Percentiles rank a stretch among this genome's conserved stretches.
These are phyloP conservation scores for Mesorhabditis sp. DNA, from an alignment of 2,888 invertebrate species.

Conservation along the genomic window DNA sequence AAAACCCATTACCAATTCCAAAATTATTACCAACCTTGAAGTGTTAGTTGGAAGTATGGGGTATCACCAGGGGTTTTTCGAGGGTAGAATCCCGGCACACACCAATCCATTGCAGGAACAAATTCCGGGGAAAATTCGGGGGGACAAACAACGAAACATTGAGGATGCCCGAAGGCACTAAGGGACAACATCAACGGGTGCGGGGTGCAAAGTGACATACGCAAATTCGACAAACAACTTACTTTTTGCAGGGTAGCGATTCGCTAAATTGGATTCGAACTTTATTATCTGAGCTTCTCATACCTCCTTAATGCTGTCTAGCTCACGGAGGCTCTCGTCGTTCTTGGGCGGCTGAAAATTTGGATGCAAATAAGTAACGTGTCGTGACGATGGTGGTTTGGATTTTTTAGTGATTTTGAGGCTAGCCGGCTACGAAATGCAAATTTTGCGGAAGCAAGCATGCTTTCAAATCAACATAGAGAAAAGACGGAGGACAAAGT, in stretches of 20 bases:
- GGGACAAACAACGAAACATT: slow-evolving; percentile 6
- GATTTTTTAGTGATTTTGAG: too few species aligned
- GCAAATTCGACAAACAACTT: slow-evolving; percentile 26
- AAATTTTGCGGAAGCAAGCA: too few species aligned
- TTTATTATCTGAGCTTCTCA: background rate
- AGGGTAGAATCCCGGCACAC: slow-evolving; percentile 6
- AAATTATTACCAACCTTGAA: slow-evolving; percentile 1
- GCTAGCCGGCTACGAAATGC: too few species aligned
- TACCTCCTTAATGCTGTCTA: slow-evolving; percentile 50
- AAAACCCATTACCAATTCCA: background rate
- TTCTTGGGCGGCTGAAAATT: slow-evolving; percentile 25
- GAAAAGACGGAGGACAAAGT: too few species aligned
- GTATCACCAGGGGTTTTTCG: slow-evolving; percentile 13
- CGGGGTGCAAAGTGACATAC: slow-evolving; percentile 19
- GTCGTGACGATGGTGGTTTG: too few species aligned
- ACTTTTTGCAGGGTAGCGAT: slow-evolving; percentile 54
- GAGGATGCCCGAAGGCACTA: slow-evolving; percentile 8
- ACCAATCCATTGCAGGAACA: slow-evolving; percentile 5
- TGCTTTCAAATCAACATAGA: too few species aligned
- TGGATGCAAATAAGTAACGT: background rate
- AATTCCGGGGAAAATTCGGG: background rate
- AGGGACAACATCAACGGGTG: slow-evolving; percentile 15
- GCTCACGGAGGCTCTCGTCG: slow-evolving; percentile 49
- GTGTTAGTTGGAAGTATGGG: slow-evolving; percentile 12
- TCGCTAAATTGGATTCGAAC: slow-evolving; percentile 36